phyloP scores from a whole-genome alignment of 2,113 vertebrate species.

The Proteles cristata region DNA sequence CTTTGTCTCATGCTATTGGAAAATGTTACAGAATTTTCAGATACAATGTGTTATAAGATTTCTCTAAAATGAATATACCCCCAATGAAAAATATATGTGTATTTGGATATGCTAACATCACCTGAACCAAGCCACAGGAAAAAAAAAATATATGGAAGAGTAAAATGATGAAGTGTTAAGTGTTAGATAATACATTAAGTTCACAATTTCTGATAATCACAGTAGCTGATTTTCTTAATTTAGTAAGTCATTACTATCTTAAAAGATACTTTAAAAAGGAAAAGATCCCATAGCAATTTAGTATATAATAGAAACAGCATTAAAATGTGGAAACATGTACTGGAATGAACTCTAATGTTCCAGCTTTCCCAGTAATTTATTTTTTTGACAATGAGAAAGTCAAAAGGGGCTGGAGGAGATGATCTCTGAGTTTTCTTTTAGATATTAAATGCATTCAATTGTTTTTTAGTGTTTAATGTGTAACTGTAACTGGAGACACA shows the following conservation, averaged over 20 bases:
- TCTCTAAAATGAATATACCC: neutral
- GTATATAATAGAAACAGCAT: neutral
- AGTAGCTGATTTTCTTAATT: neutral
- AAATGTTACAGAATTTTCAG: constrained; percentile 12
- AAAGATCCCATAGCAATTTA: neutral
- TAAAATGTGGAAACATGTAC: neutral
- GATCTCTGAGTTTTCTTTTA: constrained; percentile 25
- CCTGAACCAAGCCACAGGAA: neutral
- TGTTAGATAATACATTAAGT: neutral
- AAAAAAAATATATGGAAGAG: neutral
- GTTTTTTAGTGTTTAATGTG: neutral
- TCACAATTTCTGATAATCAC: neutral
- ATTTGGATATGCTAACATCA: neutral
- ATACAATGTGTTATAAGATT: neutral
- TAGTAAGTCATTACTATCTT: neutral
- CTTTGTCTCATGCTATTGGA: neutral
- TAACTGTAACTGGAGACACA: neutral
- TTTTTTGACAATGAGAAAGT: neutral
- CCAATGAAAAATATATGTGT: neutral
- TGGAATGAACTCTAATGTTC: neutral
- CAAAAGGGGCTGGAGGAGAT: neutral
- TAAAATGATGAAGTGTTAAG: neutral
- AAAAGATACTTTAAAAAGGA: neutral
- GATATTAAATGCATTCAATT: neutral
- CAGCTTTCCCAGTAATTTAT: neutral